phyloP scores from a whole-genome alignment of 2,797 vertebrate genomes.

The Crax fasciolata region DNA sequence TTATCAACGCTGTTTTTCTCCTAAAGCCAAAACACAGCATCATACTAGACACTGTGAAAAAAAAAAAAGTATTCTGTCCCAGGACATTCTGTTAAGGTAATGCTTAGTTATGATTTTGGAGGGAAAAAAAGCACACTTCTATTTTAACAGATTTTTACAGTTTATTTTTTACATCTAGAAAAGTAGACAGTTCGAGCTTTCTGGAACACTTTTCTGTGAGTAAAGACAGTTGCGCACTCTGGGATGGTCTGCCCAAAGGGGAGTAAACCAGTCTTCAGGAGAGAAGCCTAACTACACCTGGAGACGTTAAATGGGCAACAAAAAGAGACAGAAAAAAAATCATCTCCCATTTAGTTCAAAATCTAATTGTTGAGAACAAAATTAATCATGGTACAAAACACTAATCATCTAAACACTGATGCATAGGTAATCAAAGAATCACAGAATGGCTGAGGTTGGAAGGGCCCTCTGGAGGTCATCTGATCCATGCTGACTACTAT shows the following conservation, averaged over 20 bases:
- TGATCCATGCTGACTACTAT: background rate
- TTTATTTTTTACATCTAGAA: background rate
- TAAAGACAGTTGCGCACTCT: background rate
- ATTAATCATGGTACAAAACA: background rate
- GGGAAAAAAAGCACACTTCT: rapidly evolving
- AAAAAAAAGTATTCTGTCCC: too few species aligned
- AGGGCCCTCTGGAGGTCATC: background rate
- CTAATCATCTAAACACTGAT: background rate
- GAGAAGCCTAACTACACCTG: background rate
- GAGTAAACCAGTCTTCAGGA: background rate
- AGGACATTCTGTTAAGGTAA: too few species aligned
- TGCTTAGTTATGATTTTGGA: background rate
- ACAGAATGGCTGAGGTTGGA: background rate
- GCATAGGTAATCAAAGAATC: background rate
- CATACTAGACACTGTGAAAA: too few species aligned
- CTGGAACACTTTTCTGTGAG: background rate
- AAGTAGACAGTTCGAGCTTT: background rate
- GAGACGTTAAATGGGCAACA: background rate
- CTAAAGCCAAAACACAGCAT: too few species aligned
- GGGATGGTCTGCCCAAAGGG: background rate
- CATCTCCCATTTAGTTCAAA: background rate
- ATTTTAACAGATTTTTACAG: background rate
- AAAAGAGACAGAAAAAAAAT: background rate
- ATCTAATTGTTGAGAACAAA: background rate
- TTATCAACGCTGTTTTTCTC: too few species aligned